Evolutionary conservation across 2,888 invertebrate species (phyloP), one percentile per base, ranked within the genome.

Genomic region (Hipparchia sbordonii): DNA sequence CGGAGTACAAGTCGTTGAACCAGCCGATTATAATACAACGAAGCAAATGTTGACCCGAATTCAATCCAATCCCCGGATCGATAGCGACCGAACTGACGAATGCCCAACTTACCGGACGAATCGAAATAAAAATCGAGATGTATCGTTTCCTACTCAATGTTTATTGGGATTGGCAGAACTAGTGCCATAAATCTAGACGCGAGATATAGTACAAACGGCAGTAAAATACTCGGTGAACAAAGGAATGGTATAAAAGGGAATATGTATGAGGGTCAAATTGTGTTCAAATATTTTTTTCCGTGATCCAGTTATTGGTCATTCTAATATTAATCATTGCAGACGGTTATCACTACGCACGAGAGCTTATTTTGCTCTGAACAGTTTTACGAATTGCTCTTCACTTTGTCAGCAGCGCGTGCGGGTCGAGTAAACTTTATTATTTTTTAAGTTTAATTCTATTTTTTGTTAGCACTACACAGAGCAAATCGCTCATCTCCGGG

Each of bases 151-250:
- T 75, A 77, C 76, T 74, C 65, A 69, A 71, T 88, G 86, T 89
- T 89, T 90, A 85, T 90, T 90, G 81, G 81, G 80, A 84, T 90
- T 89, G 89, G 84, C 83, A 79, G 84, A 86, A 82, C 78, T 75
- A 46, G 69, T 77, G 80, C 78, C 81, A 82, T 87, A 84, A 85
- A 87, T 78, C 81, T 73, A 74, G 75, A 77, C 75, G 76, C 52
- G 52, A 51, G 70, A 62, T 78, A 46, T 57, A 65, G 61, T 66
- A 62, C 71, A 56, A 56, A 67, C 45, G 67, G 60, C 52, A 54
- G 52, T 69, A 12, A 69, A 69, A 69, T n/a, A 23, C 51, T 59
- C 6, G 65, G 52, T 45, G 56, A 48, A 67, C 59, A 59, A 46
- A 59, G 67, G 59, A 54, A 67, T 67, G 23, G 13, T 63, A 39